Evolutionary conservation across 2,888 invertebrate species (phyloP).

Genomic region (Cephus pygmeus): DNA sequence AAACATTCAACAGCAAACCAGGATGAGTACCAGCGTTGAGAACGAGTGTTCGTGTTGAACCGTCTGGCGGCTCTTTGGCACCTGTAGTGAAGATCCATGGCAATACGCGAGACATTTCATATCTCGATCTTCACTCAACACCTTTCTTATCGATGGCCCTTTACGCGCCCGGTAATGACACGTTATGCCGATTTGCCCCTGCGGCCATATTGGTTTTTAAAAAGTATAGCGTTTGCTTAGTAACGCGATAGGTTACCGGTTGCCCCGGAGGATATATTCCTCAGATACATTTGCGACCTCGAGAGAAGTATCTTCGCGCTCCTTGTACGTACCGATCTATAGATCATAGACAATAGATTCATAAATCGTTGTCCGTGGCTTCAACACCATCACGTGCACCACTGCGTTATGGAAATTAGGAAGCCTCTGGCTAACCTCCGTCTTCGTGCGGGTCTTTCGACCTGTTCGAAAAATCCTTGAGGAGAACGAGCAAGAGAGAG

Average conservation of each 20-base stretch:
- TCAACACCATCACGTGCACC: conserved; percentile 12
- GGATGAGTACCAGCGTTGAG: not conserved
- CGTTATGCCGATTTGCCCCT: conserved; percentile 43
- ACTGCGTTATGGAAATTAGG: conserved; percentile 21
- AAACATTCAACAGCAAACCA: not conserved
- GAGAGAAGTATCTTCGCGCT: not conserved
- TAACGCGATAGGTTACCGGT: conserved; percentile 46
- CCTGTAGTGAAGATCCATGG: not conserved
- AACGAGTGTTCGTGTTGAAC: not conserved
- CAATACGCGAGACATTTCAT: conserved; percentile 27
- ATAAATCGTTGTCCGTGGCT: conserved; percentile 18
- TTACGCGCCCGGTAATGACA: conserved; percentile 57
- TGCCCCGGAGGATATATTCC: not conserved
- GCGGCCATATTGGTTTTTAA: conserved; percentile 51
- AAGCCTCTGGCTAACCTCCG: conserved; percentile 13
- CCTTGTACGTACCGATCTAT: conserved; percentile 10
- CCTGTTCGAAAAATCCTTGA: not conserved
- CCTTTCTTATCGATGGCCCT: conserved; percentile 60
- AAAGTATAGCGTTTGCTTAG: conserved; percentile 59
- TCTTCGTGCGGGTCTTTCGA: not conserved
- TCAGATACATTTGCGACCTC: not conserved
- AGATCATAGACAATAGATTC: conserved; percentile 25
- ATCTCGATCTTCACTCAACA: conserved; percentile 63
- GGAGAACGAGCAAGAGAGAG: not conserved
- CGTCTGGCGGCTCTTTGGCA: not conserved